Evolutionary conservation across 2,113 vertebrate genomes (phyloP).

Genomic region (Menidia beryllina): DNA sequence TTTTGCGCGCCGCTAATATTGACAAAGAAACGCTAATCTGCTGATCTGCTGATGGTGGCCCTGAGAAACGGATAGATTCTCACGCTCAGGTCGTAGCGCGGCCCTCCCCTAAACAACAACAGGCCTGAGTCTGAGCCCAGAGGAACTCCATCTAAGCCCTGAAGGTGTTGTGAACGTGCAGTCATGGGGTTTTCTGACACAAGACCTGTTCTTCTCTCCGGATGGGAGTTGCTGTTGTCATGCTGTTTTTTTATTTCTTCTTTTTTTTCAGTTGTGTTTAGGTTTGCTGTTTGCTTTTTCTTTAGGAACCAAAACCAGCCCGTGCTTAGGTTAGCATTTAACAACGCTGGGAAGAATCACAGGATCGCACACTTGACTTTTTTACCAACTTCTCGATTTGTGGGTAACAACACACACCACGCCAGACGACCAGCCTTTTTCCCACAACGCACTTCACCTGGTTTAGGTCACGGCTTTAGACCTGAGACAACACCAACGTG

Average conservation of each 20-base stretch:
- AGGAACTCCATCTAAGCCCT: background rate
- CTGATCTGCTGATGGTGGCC: background rate
- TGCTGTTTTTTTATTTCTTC: background rate
- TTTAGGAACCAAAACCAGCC: background rate
- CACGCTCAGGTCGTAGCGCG: too few species aligned
- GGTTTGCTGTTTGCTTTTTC: too few species aligned
- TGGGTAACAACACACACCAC: too few species aligned
- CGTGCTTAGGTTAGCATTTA: too few species aligned
- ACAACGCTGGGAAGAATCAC: too few species aligned
- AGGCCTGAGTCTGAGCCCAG: background rate
- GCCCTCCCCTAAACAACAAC: too few species aligned
- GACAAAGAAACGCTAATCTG: background rate
- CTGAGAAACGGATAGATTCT: background rate
- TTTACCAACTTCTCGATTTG: too few species aligned
- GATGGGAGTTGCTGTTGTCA: too few species aligned
- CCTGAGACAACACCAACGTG: background rate
- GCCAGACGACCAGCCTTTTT: too few species aligned
- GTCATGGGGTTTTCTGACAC: background rate
- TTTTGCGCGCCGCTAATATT: background rate
- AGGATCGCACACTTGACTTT: too few species aligned
- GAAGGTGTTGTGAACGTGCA: background rate
- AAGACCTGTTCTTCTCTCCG: background rate
- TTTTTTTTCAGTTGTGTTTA: background rate
- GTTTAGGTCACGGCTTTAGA: background rate
- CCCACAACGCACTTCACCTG: too few species aligned